Evolutionary conservation across 2,888 invertebrate genomes (phyloP).

Genomic region (Campoplex nolae): DNA sequence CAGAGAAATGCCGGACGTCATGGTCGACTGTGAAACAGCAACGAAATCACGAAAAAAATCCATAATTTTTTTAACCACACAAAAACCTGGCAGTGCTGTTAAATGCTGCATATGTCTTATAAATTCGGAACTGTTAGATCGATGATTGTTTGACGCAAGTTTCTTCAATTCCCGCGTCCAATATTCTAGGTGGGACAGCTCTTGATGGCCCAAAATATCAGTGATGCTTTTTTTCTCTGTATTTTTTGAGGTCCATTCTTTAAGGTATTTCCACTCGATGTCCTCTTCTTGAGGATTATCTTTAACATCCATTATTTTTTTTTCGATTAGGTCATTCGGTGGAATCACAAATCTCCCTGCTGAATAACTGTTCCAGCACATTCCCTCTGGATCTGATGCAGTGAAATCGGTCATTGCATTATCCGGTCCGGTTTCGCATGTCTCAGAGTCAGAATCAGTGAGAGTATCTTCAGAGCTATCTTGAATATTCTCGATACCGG

Average conservation of each 20-base stretch:
- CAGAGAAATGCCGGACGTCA: conserved; percentile 50
- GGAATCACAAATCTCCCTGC: conserved; percentile 3
- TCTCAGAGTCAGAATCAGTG: conserved; percentile 32
- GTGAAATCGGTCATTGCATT: not conserved
- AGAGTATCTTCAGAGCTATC: conserved; percentile 25
- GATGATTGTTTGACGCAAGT: conserved; percentile 44
- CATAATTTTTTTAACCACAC: conserved; percentile 55
- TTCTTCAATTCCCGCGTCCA: conserved; percentile 57
- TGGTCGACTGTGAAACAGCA: conserved; percentile 55
- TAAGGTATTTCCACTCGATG: conserved; percentile 7
- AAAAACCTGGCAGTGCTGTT: conserved; percentile 56
- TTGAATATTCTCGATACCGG: conserved; percentile 9
- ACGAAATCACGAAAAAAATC: conserved; percentile 58
- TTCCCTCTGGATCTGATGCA: conserved; percentile 10
- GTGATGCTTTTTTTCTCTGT: conserved; percentile 12
- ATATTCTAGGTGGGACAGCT: conserved; percentile 52
- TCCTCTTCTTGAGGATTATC: not conserved
- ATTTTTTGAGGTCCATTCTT: not conserved
- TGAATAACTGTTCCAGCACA: conserved; percentile 51
- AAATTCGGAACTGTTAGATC: conserved; percentile 8
- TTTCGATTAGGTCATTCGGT: not conserved
- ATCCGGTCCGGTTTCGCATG: not conserved
- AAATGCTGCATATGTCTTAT: conserved; percentile 40
- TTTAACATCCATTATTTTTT: not conserved
- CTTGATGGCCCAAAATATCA: conserved; percentile 51